Base-by-base conservation (phyloP, 2,797 vertebrate genomes). In the Channallabes apus region DNA sequence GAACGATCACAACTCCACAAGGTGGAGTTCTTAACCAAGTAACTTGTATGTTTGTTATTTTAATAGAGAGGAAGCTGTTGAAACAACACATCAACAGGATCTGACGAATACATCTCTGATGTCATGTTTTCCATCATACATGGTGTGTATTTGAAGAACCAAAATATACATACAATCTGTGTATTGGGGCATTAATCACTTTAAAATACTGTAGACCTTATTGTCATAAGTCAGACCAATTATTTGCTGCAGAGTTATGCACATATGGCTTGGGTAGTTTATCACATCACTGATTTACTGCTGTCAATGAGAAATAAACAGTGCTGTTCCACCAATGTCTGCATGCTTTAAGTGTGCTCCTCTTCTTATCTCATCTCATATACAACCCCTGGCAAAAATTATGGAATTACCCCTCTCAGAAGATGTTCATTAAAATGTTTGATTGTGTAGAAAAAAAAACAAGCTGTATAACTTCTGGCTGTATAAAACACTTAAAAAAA, bases 171-270 rank as follows among this genome's bases (percentile, higher is more conserved):
- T 41, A 41, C 68, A 41, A 38, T 15, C 71, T 73, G 38, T 46
- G 22, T n/a, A 46, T 12, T 73, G 38, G 12, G 71, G 5, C 12
- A 6, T 73, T 56, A 76, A 32, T 8, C 46, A 54, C 5, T 24
- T 72, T 73, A 51, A 51, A n/a, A 51, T 73, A 73, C 71, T 56
- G 3, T 56, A 11, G 0, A 6, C n/a, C 73, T 61, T 62, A 65
- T 62, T 24, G 1, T 80, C 46, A 75, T 18, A 3, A 56, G 41
- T 75, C 46, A 56, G 2, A 51, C 38, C 22, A 72, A 51, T 1
- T 51, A 51, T 73, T 73, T 51, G n/a, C 71, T 73, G 71, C 41
- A 73, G 41, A 46, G 12, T 46, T 73, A 73, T 51, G 51, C 46
- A 2, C 38, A 12, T 46, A n/a, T n/a, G 38, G 38, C 38, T 46